Base-by-base conservation (phyloP, 2,797 vertebrate genomes). In the Pangasius krempfi region DNA sequence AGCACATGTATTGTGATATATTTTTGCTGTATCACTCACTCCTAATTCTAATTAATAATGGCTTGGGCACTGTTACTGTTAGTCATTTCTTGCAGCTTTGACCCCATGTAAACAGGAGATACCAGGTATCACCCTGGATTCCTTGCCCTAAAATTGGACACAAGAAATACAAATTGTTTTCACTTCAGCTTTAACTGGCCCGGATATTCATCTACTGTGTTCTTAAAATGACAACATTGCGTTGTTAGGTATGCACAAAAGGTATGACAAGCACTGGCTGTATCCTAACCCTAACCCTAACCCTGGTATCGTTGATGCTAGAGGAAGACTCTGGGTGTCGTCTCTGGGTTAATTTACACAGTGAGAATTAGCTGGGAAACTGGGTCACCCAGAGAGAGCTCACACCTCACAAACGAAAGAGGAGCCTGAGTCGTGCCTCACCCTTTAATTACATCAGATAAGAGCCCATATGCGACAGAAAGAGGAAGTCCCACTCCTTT, bases 311-410 rank as follows among this genome's bases (percentile, higher is more conserved):
- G 12, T 2, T 40, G 10, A 40, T 14, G 56, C 27, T 84, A 5
- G 18, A 22, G 27, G 62, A 84, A 68, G 82, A 68, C 8, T 68
- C 44, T 50, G n/a, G 3, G 64, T 70, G 18, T 52, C 14, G 4
- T 37, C 16, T 66, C 50, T 82, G 75, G 18, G 18, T 60, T 79
- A 20, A 88, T 89, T 89, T 89, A 79, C 72, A 66, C 64, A 75
- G 40, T 62, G 80, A 58, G 68, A 90, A 87, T 86, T 79, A 70
- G 40, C 62, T 27, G 80, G 27, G 73, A 66, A 72, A 85, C 30
- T 70, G 79, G 87, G 76, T 73, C 62, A 78, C 37, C 56, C 30
- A 78, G 14, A 72, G 27, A 75, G 33, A 84, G 72, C 85, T 83
- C 70, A 60, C 72, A 80, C 80, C 83, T 75, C 8, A 18, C 62